These are phyloP conservation scores for Myrmecophaga tridactyla DNA, from an alignment of 2,113 vertebrate species.

Conservation along the genomic window DNA sequence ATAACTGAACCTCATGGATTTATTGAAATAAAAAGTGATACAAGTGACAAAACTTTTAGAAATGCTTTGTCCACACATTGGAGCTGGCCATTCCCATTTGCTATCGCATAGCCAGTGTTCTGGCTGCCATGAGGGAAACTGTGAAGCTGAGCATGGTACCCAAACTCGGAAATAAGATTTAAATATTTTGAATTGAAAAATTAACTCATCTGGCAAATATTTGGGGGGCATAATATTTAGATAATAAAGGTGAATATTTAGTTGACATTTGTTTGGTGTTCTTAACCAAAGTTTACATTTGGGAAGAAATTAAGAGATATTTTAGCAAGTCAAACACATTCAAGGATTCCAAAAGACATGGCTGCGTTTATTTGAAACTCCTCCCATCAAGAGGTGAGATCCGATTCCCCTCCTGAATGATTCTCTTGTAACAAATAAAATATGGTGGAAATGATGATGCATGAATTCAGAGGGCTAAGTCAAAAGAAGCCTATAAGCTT, in stretches of 20 bases:
- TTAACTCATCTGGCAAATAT: neutral
- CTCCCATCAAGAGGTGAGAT: neutral
- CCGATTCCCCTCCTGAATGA: neutral
- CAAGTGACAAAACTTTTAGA: neutral
- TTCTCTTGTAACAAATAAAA: conserved; percentile 6
- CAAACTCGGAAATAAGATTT: neutral
- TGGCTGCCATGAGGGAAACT: neutral
- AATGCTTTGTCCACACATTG: neutral
- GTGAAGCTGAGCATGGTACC: neutral
- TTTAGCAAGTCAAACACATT: conserved; percentile 26
- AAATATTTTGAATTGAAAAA: neutral
- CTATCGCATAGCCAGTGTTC: neutral
- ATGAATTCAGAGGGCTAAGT: neutral
- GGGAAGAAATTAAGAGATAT: neutral
- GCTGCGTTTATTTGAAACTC: neutral
- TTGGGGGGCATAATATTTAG: neutral
- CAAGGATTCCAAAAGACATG: neutral
- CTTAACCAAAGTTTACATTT: neutral
- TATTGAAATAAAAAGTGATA: conserved; percentile 12
- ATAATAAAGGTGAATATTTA: neutral
- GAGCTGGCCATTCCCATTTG: neutral
- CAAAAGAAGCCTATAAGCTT: neutral
- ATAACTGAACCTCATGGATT: neutral
- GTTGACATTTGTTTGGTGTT: neutral
- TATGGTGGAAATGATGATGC: neutral